A percentile compares a stretch with the other conserved stretches of the same genome.
These are phyloP conservation scores for Byasa hedistus DNA, from an alignment of 2,888 invertebrate species.

Conservation along the genomic window DNA sequence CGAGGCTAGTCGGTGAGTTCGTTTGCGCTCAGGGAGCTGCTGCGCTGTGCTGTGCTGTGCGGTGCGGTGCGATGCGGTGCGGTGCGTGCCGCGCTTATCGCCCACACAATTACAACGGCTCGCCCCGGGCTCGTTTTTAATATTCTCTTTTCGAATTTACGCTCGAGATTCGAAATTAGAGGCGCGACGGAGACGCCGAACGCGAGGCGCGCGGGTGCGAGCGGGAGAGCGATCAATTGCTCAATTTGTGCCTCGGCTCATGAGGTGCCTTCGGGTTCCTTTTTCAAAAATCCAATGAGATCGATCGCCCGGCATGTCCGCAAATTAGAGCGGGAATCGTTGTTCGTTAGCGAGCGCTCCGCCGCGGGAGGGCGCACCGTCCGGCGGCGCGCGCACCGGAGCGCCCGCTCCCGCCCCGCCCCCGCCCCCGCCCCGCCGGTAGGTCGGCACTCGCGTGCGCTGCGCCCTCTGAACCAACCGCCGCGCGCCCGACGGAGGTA, in stretches of 20 bases:
- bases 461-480: conserved; percentile 51
- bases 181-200: conserved; percentile 47
- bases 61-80: too few species aligned
- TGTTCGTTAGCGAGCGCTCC: conserved; percentile 64
- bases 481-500: conserved; percentile 66
- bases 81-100: not conserved
- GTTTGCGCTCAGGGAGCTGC: not conserved
- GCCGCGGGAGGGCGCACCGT: conserved; percentile 44
- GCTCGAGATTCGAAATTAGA: conserved; percentile 42
- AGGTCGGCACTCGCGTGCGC: conserved; percentile 38
- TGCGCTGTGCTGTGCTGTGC: not conserved
- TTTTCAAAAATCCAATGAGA: conserved; percentile 78
- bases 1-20: too few species aligned
- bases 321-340: conserved; percentile 78
- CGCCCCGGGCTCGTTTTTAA: conserved; percentile 52
- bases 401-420: conserved; percentile 35
- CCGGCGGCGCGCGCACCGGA: conserved; percentile 35
- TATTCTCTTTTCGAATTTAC: conserved; percentile 58
- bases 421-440: conserved; percentile 30
- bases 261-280: conserved; percentile 65
- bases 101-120: conserved; percentile 43
- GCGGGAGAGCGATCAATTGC: conserved; percentile 70
- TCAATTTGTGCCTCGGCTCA: conserved; percentile 74
- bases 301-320: conserved; percentile 78
- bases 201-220: conserved; percentile 44